These are phyloP conservation scores for Crenuchus spilurus DNA, from an alignment of 2,797 vertebrate species.

Conservation along the genomic window DNA sequence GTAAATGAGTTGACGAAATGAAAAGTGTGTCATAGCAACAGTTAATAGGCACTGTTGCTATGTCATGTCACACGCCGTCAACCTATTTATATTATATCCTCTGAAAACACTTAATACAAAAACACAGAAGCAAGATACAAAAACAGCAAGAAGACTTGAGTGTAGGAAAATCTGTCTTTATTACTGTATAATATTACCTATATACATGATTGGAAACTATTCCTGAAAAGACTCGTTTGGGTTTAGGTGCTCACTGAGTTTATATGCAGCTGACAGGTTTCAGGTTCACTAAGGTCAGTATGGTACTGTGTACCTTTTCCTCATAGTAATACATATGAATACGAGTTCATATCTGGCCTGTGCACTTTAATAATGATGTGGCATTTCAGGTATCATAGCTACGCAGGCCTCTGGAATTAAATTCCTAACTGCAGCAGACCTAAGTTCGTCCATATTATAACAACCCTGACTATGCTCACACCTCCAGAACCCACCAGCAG, in stretches of 20 bases:
- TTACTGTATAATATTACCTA: conserved; percentile 69
- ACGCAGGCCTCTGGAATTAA: conserved; percentile 31
- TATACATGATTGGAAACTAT: conserved; percentile 69
- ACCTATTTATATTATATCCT: too few species aligned
- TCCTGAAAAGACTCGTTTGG: conserved; percentile 66
- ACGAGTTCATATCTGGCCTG: neutral
- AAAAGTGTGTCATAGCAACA: too few species aligned
- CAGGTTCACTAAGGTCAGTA: conserved; percentile 41
- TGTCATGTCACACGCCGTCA: too few species aligned
- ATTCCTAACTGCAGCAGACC: conserved; percentile 24
- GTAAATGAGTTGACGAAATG: neutral
- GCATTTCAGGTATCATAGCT: conserved; percentile 38
- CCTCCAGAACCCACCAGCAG: conserved; percentile 52
- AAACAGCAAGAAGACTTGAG: conserved; percentile 12
- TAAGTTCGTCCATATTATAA: conserved; percentile 39
- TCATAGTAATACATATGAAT: conserved; percentile 29
- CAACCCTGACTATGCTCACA: conserved; percentile 37
- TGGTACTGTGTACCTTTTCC: conserved; percentile 25
- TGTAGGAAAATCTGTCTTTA: conserved; percentile 72
- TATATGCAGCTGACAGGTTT: conserved; percentile 21
- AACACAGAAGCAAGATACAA: too few species aligned
- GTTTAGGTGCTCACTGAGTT: conserved; percentile 48
- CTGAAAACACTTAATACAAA: too few species aligned
- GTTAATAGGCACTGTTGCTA: too few species aligned
- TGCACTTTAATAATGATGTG: conserved; percentile 19